These are phyloP conservation scores for Conus betulinus DNA, from an alignment of 1,140 invertebrate species.

Conservation along the genomic window DNA sequence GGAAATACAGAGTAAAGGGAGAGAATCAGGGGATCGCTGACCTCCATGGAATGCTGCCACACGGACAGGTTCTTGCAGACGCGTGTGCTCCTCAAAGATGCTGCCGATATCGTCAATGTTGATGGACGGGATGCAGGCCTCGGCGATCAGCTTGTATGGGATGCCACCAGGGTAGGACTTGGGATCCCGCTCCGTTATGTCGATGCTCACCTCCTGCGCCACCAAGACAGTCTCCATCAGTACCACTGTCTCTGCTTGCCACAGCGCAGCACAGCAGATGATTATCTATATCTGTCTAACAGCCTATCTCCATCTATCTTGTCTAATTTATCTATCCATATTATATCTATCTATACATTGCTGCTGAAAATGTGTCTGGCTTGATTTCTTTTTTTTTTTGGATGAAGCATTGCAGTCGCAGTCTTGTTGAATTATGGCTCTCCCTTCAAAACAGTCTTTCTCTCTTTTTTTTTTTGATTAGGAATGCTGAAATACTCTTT, in stretches of 20 bases:
- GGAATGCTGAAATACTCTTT: no score
- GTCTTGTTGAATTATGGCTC: no score
- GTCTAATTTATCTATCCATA: not conserved
- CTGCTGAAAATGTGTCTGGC: no score
- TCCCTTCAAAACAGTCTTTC: no score
- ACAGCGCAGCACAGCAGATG: not conserved
- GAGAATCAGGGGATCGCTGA: constrained; percentile 25
- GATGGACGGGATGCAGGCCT: constrained; percentile 74
- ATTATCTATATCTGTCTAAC: not conserved
- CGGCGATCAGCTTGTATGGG: constrained; percentile 72
- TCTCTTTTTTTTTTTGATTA: no score
- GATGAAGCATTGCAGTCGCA: no score
- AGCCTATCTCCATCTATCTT: not conserved
- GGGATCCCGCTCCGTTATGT: constrained; percentile 72
- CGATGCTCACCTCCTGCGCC: constrained; percentile 71
- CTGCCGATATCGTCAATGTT: constrained; percentile 69
- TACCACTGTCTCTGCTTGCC: not conserved
- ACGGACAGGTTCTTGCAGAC: constrained; percentile 73
- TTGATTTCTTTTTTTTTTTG: no score
- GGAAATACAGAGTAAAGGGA: no score
- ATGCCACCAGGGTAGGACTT: constrained; percentile 69
- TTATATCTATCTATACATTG: no score
- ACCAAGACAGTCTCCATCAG: not conserved
- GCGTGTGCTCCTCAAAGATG: constrained; percentile 76
- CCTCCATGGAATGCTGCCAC: constrained; percentile 70